Evolutionary conservation across 2,113 vertebrate genomes (phyloP).

Genomic region (Pimephales promelas): DNA sequence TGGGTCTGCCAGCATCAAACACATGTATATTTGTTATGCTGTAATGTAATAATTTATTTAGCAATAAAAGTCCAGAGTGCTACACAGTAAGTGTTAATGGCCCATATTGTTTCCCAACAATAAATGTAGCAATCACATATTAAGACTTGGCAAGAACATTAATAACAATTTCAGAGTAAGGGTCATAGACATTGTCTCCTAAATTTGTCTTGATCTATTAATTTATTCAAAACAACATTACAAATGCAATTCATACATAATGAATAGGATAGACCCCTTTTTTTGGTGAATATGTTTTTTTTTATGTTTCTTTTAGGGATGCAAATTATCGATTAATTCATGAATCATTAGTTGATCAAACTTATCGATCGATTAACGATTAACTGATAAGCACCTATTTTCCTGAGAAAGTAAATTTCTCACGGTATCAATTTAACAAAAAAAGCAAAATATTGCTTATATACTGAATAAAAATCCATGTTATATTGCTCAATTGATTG

Average conservation of each 20-base stretch:
- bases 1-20: background rate
- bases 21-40: conserved; percentile 21
- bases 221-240: background rate
- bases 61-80: conserved; percentile 12
- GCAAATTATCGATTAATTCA: too few relatives aligned
- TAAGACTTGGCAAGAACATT: background rate
- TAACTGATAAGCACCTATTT: too few relatives aligned
- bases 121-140: background rate
- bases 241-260: background rate
- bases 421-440: too few relatives aligned
- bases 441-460: too few relatives aligned
- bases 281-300: background rate
- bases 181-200: background rate
- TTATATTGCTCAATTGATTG: too few relatives aligned
- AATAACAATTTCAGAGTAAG: background rate
- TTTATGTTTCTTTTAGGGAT: too few relatives aligned
- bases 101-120: background rate
- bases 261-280: too few relatives aligned
- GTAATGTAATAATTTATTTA: conserved; percentile 21
- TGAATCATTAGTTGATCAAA: too few relatives aligned
- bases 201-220: background rate
- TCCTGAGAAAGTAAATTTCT: too few relatives aligned
- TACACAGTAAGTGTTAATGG: background rate
- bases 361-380: too few relatives aligned
- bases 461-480: too few relatives aligned